phyloP scores from a whole-genome alignment of 1,140 invertebrate species.

The Wiebesia pumilae region DNA sequence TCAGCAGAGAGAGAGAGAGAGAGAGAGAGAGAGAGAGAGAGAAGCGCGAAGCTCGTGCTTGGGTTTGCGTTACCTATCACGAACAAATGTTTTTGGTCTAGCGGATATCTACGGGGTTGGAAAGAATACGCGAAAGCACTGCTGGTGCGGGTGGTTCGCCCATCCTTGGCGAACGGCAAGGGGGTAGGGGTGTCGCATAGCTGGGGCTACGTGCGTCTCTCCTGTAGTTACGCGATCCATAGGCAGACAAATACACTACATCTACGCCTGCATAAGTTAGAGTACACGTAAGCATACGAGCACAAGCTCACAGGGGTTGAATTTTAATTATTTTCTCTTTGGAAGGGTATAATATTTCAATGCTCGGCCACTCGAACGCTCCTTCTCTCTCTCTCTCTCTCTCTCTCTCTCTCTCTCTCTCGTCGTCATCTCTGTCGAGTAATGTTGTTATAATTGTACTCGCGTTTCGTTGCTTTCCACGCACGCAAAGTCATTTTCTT shows the following conservation, averaged over 20 bases:
- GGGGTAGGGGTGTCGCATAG: slow-evolving; percentile 9
- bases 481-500: not conserved
- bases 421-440: slow-evolving; percentile 54
- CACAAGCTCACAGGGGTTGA: slow-evolving; percentile 58
- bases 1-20: too few species aligned
- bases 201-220: not conserved
- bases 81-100: slow-evolving; percentile 73
- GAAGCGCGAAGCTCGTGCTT: not conserved
- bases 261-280: not conserved
- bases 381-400: slow-evolving; percentile 55
- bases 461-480: slow-evolving; percentile 55
- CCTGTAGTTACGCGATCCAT: not conserved
- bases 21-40: too few species aligned
- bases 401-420: slow-evolving; percentile 55
- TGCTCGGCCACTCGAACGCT: slow-evolving; percentile 68
- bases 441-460: slow-evolving; percentile 75
- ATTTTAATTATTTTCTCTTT: slow-evolving; percentile 77
- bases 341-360: slow-evolving; percentile 76
- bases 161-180: slow-evolving; percentile 59
- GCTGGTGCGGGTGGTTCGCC: slow-evolving; percentile 35
- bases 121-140: slow-evolving; percentile 67
- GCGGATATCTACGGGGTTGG: slow-evolving; percentile 69
- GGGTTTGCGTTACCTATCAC: slow-evolving; percentile 15
- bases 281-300: too few species aligned
- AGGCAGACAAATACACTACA: not conserved